Evolutionary conservation across 2,797 vertebrate species (phyloP).

Genomic region (Sitta carolinensis): DNA sequence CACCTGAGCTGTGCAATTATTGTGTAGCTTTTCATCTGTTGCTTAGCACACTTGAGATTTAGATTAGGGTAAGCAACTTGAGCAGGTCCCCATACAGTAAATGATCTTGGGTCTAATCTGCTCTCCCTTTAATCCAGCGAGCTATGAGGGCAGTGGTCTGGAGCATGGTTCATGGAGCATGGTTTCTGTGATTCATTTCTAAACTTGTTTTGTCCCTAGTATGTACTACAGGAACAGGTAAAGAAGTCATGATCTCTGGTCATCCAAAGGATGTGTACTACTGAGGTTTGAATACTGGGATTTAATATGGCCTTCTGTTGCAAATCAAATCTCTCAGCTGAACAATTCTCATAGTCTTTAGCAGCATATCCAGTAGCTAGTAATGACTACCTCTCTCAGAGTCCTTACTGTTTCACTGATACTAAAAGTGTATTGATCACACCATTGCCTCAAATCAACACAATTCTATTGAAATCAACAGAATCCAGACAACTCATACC

Average conservation of each 20-base stretch:
- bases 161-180: neutral
- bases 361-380: neutral
- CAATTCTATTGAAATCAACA: neutral
- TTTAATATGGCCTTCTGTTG: neutral
- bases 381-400: neutral
- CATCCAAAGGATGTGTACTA: neutral
- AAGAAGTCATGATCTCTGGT: neutral
- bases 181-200: neutral
- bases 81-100: neutral
- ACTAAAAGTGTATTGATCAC: neutral
- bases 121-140: neutral
- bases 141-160: neutral
- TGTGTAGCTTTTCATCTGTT: neutral
- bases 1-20: neutral
- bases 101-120: neutral
- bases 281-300: neutral
- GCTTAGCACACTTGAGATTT: neutral
- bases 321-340: neutral
- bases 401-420: neutral
- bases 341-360: neutral
- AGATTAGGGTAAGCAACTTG: neutral
- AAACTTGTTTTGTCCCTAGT: neutral
- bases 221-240: neutral
- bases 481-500: neutral
- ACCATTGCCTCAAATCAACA: neutral